These are phyloP conservation scores for Heterotis niloticus DNA, from an alignment of 2,113 vertebrate species.

Conservation along the genomic window DNA sequence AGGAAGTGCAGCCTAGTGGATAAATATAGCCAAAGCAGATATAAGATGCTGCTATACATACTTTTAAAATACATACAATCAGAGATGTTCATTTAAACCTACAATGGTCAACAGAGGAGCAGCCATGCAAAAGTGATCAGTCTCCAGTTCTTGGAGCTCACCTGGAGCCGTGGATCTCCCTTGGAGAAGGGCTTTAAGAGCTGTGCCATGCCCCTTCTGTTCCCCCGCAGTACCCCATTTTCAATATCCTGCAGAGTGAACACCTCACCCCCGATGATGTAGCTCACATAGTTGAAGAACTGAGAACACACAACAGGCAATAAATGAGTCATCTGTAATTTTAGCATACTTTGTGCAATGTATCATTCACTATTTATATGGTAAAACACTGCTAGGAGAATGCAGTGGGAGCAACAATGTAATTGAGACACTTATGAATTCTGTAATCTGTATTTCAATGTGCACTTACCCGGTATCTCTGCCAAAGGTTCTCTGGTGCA, in stretches of 20 bases:
- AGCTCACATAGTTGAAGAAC: conserved; percentile 77
- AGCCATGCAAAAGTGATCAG: neutral
- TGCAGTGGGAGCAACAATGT: neutral
- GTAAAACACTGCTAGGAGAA: neutral
- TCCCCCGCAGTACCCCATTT: conserved; percentile 69
- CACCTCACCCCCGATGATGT: conserved; percentile 72
- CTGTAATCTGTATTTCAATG: no score
- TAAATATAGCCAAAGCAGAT: neutral
- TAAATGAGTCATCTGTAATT: no score
- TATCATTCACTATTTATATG: no score
- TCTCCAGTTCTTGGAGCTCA: conserved; percentile 28
- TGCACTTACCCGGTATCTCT: conserved; percentile 66
- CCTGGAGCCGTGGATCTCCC: conserved; percentile 67
- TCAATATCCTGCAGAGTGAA: conserved; percentile 74
- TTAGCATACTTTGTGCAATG: no score
- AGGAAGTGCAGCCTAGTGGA: conserved; percentile 63
- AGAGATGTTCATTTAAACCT: no score
- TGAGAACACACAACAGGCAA: conserved; percentile 37
- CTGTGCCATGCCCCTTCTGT: conserved; percentile 68
- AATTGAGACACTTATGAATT: neutral
- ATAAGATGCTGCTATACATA: no score
- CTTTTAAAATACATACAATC: no score
- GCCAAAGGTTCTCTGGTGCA: conserved; percentile 67
- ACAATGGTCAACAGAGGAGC: neutral
- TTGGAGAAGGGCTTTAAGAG: conserved; percentile 67